Evolutionary conservation across 2,888 invertebrate genomes (phyloP), one percentile per base, ranked within the genome.

Genomic region (Cacoxenus indagator): DNA sequence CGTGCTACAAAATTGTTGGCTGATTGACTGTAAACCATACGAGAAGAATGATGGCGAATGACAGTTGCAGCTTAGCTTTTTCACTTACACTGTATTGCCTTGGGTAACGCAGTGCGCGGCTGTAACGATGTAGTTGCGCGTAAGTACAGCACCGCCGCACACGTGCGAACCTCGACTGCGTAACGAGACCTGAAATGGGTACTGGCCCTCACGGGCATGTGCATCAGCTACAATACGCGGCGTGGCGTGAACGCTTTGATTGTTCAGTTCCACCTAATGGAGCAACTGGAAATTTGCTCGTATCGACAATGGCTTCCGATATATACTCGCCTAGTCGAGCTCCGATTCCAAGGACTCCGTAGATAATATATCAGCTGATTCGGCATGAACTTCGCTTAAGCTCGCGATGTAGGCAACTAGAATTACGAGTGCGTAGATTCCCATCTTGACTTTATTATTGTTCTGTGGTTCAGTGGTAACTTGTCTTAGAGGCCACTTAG

Each of bases 101-200:
- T 73, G 76, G 65, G 75, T 69, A 19, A 87, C 86, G 70, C 87
- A 87, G 67, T 87, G 87, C 4, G 87, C 87, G 2, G 87, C 87
- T 0, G 87, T 87, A 4, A 87, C 67, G n/a, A 87, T 67, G 45
- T 75, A 76, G 46, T 70, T 76, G 27, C 59, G 29, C 0, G 80
- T 77, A n/a, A 87, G 69, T 11, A 87, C 84, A 24, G 85, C 83
- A 17, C 83, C 87, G 14, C 87, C 87, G 51, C 88, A 88, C 1
- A 65, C 69, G 54, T 85, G 85, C 0, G 37, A 55, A 1, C 76
- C 76, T 19, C 73, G 67, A 0, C 67, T 66, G 9, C 84, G 78
- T 19, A 88, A 71, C 2, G 89, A 89, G 4, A 87, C 77, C 75
- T 88, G 88, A 76, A 87, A 83, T 0, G 86, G 86, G 73, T 88